These are phyloP conservation scores for Contarinia nasturtii DNA, from an alignment of 1,140 invertebrate species.

Conservation along the genomic window DNA sequence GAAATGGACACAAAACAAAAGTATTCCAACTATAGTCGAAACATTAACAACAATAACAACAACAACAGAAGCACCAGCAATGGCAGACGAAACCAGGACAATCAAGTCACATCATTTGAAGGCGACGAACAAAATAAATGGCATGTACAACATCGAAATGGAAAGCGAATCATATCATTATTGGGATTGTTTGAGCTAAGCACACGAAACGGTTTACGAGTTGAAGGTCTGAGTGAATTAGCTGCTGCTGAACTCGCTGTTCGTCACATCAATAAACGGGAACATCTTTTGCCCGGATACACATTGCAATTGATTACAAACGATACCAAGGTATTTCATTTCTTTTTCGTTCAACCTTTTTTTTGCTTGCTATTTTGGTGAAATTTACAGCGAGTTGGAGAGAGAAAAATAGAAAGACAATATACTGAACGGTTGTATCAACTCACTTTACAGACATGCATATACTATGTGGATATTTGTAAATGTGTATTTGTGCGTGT, in stretches of 20 bases:
- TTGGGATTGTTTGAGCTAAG: constrained; percentile 60
- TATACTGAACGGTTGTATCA: too few relatives aligned
- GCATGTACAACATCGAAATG: background rate
- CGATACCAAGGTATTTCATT: constrained; percentile 62
- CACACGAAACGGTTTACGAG: constrained; percentile 31
- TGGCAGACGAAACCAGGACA: background rate
- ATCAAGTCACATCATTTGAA: too few relatives aligned
- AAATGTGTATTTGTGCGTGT: too few relatives aligned
- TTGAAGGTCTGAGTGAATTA: constrained; percentile 52
- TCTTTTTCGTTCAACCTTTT: too few relatives aligned
- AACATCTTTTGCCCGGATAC: constrained; percentile 43
- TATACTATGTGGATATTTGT: too few relatives aligned
- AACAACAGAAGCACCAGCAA: background rate
- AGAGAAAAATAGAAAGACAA: too few relatives aligned
- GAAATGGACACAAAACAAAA: background rate
- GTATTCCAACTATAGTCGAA: background rate
- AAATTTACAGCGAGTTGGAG: too few relatives aligned
- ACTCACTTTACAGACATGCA: too few relatives aligned
- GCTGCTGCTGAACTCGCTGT: constrained; percentile 53
- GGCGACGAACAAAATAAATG: too few relatives aligned
- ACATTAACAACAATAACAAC: too few relatives aligned
- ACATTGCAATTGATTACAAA: constrained; percentile 51
- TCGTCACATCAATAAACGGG: constrained; percentile 45
- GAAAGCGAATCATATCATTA: constrained; percentile 28
- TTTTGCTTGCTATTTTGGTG: too few relatives aligned